These are phyloP conservation scores for Urocolius indicus DNA, from an alignment of 2,113 vertebrate species.

Conservation along the genomic window DNA sequence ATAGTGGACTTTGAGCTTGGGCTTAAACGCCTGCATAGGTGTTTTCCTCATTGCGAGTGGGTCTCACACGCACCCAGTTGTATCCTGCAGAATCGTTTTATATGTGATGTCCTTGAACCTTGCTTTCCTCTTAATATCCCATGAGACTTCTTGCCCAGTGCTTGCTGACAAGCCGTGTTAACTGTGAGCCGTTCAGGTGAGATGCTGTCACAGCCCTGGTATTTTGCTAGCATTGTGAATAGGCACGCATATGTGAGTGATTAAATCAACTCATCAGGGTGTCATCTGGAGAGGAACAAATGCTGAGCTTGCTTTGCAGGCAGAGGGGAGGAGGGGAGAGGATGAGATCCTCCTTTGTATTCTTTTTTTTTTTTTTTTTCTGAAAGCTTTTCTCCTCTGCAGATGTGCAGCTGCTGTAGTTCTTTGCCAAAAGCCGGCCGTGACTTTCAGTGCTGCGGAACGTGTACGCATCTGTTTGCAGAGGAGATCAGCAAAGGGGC, in stretches of 20 bases:
- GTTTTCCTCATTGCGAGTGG: neutral
- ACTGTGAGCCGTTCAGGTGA: constrained; percentile 40
- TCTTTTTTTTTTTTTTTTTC: constrained; percentile 22
- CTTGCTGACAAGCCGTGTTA: neutral
- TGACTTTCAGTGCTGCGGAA: constrained; percentile 19
- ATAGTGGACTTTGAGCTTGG: neutral
- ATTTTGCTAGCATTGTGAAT: constrained; percentile 4
- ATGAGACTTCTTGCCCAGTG: neutral
- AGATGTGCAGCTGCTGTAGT: constrained; percentile 60
- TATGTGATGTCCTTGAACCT: neutral
- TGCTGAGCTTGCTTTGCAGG: constrained; percentile 47
- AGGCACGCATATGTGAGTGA: constrained; percentile 44
- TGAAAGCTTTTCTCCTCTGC: constrained; percentile 51
- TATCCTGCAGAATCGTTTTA: neutral
- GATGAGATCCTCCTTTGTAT: constrained; percentile 1
- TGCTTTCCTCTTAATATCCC: neutral
- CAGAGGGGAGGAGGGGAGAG: neutral
- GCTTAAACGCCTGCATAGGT: neutral
- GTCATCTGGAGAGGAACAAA: constrained; percentile 58
- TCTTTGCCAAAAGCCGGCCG: constrained; percentile 26
- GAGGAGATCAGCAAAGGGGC: constrained; percentile 16
- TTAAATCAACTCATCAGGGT: constrained; percentile 69
- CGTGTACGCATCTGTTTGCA: constrained; percentile 42
- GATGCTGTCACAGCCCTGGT: constrained; percentile 47
- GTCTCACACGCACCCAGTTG: neutral